Percentiles rank a stretch among this genome's conserved stretches.
Evolutionary conservation across 2,113 vertebrate species (phyloP).

Genomic region (Sterrhoptilus dennistouni): DNA sequence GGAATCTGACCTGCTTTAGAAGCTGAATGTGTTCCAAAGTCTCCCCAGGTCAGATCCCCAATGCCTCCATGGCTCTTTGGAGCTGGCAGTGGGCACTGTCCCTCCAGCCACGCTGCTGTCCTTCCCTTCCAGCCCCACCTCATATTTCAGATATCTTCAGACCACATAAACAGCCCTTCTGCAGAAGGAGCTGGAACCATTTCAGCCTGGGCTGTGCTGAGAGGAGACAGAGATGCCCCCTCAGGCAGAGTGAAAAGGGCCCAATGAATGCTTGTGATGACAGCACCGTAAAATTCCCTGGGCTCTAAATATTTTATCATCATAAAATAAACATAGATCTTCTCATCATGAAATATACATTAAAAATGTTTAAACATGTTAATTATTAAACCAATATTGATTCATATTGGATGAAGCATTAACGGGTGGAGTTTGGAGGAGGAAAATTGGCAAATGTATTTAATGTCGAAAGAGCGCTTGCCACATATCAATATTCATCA

Average conservation of each 20-base stretch:
- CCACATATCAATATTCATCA: slow-evolving; percentile 81
- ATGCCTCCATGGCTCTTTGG: accelerated
- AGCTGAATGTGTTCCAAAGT: background rate
- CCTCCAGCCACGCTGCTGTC: background rate
- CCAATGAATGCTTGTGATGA: slow-evolving; percentile 27
- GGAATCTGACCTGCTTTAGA: background rate
- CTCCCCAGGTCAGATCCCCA: background rate
- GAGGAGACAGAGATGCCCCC: slow-evolving; percentile 27
- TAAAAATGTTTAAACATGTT: slow-evolving; percentile 83
- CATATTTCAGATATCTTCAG: background rate
- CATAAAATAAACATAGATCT: slow-evolving; percentile 83
- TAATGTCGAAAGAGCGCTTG: slow-evolving; percentile 72
- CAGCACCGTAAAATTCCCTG: slow-evolving; percentile 58
- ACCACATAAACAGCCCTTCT: background rate
- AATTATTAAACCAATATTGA: slow-evolving; percentile 86
- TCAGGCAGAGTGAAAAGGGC: slow-evolving; percentile 44
- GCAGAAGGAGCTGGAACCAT: background rate
- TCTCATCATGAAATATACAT: slow-evolving; percentile 80
- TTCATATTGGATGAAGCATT: slow-evolving; percentile 81
- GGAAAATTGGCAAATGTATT: slow-evolving; percentile 79
- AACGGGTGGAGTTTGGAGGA: slow-evolving; percentile 65
- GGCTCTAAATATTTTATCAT: slow-evolving; percentile 79
- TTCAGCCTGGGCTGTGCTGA: background rate
- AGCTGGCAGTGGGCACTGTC: background rate
- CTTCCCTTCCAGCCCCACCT: background rate